Base-by-base conservation (phyloP, 1,140 invertebrate species). In the Drosophila oshimai region DNA sequence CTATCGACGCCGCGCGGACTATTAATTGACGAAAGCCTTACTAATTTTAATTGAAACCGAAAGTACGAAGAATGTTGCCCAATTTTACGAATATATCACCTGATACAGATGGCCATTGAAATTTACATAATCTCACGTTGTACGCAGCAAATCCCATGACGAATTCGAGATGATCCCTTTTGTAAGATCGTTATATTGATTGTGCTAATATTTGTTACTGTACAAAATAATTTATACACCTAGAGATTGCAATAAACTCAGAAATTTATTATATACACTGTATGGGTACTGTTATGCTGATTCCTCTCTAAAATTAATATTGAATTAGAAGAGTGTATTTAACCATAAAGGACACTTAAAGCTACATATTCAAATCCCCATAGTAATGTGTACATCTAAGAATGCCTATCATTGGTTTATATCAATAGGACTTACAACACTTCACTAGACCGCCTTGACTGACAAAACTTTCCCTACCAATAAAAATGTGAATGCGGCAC, bases 1-100 rank as follows among this genome's bases (percentile, higher is more conserved):
- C 91, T 93, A 93, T 90, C 91, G 92, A 80, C 93, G 93, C 91
- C 93, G 93, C 90, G 93, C 92, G 75, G 92, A 91, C 77, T 93
- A 93, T 90, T 93, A 93, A 93, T 29, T 29, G 3, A 10, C 34
- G 18, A 41, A 26, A 20, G 74, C 64, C 72, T 69, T 51, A 71
- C 34, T 87, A 81, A 77, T 67, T 71, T 87, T 76, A 77, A 77
- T 55, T 80, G 54, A 67, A 87, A 87, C 77, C 64, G 74, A 87
- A 68, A 87, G 81, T 87, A 87, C 81, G 81, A 87, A 87, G 62
- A 41, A 87, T 80, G 53, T 76, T 80, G 75, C 76, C 75, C 81
- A 86, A 87, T 53, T 57, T 76, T 69, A 58, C 69, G 53, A 54
- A 58, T 54, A 45, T 24, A 54, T 57, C 54, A 64, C 45, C 61